Base-by-base conservation (phyloP, 2,113 vertebrate species). In the Grammomys dolichurus region DNA sequence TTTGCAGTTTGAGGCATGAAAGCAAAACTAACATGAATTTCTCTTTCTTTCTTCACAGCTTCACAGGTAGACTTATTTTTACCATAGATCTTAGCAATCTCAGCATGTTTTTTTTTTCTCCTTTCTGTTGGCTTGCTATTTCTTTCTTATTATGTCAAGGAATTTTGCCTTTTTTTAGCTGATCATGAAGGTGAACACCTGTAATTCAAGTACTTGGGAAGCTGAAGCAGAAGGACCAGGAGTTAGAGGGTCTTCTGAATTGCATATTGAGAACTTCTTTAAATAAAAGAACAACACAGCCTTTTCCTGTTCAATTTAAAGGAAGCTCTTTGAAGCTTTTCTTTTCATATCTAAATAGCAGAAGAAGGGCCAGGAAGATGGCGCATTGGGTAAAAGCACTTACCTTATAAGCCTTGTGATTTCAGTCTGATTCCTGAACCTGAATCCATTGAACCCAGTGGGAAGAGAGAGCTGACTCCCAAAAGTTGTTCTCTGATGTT, bases 21-120 rank as follows among this genome's bases (percentile, higher is more conserved):
- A 87, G 22, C 46, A 77, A 69, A 77, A 20, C 28, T 16, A 48
- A 60, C 24, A 69, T 26, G 48, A 56, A 13, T 76, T 67, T 54
- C 36, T 46, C 46, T 75, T 94, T 65, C 46, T 28, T 76, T 94
- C 70, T 90, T 94, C 87, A 90, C 28, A 73, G 26, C 43, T 84
- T 76, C 46, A 75, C 46, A 94, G 43, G 46, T 51, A 85, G 58
- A 85, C 46, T 90, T 48, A 67, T 56, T 56, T n/a, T 93, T 87
- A 76, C n/a, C 70, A 54, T 19, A 69, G 58, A 76, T 17, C 46
- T 77, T 56, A 56, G 14, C 43, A 73, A 54, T 14, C 58, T 90
- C 7, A 43, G 58, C 56, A 82, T 75, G 54, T 4, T 43, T 70
- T 88, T 72, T 72, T 88, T 73, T 54, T 26, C 43, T 81, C 26